A percentile compares a stretch with the other conserved stretches of the same genome.
phyloP scores from a whole-genome alignment of 2,888 invertebrate species.

The Lasioglossum leucozonium region DNA sequence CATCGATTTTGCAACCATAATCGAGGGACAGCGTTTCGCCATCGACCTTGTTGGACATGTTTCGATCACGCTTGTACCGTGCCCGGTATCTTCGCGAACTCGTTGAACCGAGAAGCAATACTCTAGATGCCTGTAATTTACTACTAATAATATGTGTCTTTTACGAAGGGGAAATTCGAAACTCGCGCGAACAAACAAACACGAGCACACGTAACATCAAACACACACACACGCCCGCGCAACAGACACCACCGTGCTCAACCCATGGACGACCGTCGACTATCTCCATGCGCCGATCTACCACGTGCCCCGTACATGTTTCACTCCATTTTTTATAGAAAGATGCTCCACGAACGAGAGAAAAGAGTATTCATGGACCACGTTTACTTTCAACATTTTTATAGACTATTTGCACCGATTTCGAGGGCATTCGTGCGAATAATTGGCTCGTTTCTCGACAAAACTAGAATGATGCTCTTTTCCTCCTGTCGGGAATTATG shows the following conservation, averaged over 20 bases:
- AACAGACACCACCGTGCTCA: neutral
- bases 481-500: neutral
- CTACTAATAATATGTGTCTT: conserved; percentile 62
- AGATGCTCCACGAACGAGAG: neutral
- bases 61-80: conserved; percentile 39
- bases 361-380: neutral
- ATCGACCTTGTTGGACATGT: conserved; percentile 22
- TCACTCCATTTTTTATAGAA: neutral
- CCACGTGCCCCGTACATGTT: neutral
- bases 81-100: conserved; percentile 66
- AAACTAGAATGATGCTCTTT: conserved; percentile 1
- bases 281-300: conserved; percentile 2
- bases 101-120: conserved; percentile 83
- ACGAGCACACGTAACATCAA: neutral
- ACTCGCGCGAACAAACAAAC: neutral
- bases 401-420: neutral
- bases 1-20: neutral
- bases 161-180: conserved; percentile 23
- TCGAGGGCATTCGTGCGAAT: neutral
- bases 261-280: conserved; percentile 4
- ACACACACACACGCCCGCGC: neutral
- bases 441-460: neutral
- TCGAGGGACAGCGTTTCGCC: conserved; percentile 22
- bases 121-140: conserved; percentile 81
- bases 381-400: conserved; percentile 9